Evolutionary conservation across 2,888 invertebrate genomes (phyloP), one percentile per base, ranked within the genome.

Genomic region (Synergus gifuensis): DNA sequence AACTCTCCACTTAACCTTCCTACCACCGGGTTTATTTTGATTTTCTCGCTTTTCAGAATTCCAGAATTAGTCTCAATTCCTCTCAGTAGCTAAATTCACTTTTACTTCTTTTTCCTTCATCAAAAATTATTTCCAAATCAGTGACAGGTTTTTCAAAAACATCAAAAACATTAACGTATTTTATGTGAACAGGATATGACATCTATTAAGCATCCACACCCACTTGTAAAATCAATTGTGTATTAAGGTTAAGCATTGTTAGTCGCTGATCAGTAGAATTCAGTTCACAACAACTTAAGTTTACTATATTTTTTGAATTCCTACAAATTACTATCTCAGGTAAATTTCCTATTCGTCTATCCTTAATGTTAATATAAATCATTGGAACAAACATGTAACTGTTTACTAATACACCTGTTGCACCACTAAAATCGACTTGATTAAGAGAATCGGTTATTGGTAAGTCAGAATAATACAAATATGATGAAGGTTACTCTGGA

Each of bases 181-280:
- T 54, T 77, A 73, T 60, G 36, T 78, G 54, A 42, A 78, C 82
- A 85, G 83, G 83, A 83, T 82, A 80, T 81, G 79, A 82, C 80
- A 83, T 79, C 83, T 83, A 84, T 82, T 82, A 81, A 73, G 78
- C 80, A 81, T 83, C 83, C 82, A 83, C 85, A 84, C 81, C 85
- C 85, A 84, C 82, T 84, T 83, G 78, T 49, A 76, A 80, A 83
- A 81, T 83, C 83, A 82, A 84, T 82, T 81, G 79, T 84, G 76
- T 76, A 78, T 83, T 79, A 79, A 79, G 64, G 44, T 76, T 64
- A 64, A 42, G 36, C 66, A 69, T 79, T 77, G 66, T 79, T 79
- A 67, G 62, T 77, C 77, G 11, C 18, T 79, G 60, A 78, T 76
- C 60, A 66, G 63, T 18, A 67, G 40, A 18, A 67, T 44, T 79